phyloP scores from a whole-genome alignment of 2,888 invertebrate species.

The Caenorhabditis uteleia region DNA sequence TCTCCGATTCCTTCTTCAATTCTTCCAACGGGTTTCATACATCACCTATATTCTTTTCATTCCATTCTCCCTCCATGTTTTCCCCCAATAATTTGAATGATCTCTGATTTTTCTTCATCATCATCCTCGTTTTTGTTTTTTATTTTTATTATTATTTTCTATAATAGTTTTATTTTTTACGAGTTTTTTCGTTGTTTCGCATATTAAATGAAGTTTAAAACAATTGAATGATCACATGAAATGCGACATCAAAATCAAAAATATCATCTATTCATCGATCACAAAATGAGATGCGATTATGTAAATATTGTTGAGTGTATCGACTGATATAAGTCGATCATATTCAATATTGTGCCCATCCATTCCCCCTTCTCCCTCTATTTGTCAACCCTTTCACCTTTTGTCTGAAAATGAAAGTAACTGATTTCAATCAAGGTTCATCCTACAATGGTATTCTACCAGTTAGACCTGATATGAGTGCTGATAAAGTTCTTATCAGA shows the following conservation, averaged over 20 bases:
- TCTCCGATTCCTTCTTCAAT: conserved; percentile 3
- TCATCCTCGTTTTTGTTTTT: conserved; percentile 16
- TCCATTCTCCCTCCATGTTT: conserved; percentile 9
- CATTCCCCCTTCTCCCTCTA: conserved; percentile 2
- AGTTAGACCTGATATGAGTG: conserved; percentile 36
- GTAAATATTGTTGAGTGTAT: too few relatives aligned
- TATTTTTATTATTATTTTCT: too few relatives aligned
- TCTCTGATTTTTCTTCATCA: conserved; percentile 9
- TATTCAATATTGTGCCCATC: too few relatives aligned
- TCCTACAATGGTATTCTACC: conserved; percentile 35
- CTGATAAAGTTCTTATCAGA: conserved; percentile 33
- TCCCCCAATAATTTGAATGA: too few relatives aligned
- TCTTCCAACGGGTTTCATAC: conserved; percentile 20
- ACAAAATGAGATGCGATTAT: too few relatives aligned
- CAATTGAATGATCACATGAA: too few relatives aligned
- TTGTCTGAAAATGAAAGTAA: conserved; percentile 29
- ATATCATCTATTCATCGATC: too few relatives aligned
- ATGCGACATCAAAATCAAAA: too few relatives aligned
- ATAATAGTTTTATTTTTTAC: too few relatives aligned
- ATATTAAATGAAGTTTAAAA: too few relatives aligned
- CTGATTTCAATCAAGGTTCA: conserved; percentile 29
- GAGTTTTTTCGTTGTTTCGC: too few relatives aligned
- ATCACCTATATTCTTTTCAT: conserved; percentile 11
- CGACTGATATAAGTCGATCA: too few relatives aligned
- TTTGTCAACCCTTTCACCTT: conserved; percentile 10